phyloP scores from a whole-genome alignment of 1,140 invertebrate species.

The Uloborus diversus region DNA sequence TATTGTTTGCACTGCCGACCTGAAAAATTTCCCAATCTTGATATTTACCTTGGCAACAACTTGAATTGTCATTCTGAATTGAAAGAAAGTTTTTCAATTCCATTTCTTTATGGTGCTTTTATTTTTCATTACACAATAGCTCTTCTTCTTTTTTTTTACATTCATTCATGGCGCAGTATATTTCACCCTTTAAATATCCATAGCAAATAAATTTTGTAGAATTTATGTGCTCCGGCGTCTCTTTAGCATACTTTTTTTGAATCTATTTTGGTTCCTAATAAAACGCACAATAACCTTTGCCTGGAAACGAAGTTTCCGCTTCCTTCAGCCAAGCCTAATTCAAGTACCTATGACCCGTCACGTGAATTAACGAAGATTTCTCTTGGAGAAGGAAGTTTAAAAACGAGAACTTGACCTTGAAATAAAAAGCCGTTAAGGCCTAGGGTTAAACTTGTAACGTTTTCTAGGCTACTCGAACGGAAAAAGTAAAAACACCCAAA shows the following conservation, averaged over 20 bases:
- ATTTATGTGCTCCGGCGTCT: neutral
- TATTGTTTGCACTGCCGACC: too few species aligned
- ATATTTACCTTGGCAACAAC: too few species aligned
- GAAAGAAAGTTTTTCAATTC: too few species aligned
- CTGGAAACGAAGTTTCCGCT: neutral
- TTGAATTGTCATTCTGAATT: too few species aligned
- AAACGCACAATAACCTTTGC: neutral
- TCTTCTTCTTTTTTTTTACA: too few species aligned
- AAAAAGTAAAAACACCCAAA: neutral
- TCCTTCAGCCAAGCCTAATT: neutral
- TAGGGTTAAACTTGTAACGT: neutral
- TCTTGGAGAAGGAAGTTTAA: neutral
- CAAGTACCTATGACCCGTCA: neutral
- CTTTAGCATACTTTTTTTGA: neutral
- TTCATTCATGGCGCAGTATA: too few species aligned
- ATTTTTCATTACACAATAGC: too few species aligned
- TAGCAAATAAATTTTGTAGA: too few species aligned
- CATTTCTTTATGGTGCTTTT: too few species aligned
- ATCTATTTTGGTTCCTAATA: too few species aligned
- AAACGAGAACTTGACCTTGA: neutral
- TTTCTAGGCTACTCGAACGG: conserved; percentile 16
- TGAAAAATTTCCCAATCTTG: too few species aligned
- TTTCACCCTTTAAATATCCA: too few species aligned
- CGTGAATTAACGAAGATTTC: neutral
- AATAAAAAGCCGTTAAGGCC: neutral